Conservation (phyloP, 1,140 invertebrate genomes). For the Asbolus verrucosus region DNA sequence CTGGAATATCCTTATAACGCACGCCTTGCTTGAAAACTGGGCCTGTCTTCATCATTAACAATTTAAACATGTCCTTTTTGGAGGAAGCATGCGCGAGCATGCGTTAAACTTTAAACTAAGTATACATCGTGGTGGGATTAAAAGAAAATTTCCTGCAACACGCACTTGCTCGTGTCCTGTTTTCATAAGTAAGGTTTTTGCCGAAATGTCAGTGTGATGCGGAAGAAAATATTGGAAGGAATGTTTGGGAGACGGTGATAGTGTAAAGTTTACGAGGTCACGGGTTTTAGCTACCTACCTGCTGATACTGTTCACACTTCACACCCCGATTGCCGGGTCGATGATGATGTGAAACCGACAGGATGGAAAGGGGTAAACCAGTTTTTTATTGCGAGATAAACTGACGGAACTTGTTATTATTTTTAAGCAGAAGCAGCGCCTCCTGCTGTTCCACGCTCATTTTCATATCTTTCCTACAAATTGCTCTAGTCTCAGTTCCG, state of each 20-base stretch:
- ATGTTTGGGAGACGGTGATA: constrained; percentile 5
- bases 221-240: constrained; percentile 32
- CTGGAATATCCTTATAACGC: constrained; percentile 26
- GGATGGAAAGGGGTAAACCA: constrained; percentile 26
- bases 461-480: constrained; percentile 32
- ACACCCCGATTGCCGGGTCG: constrained; percentile 31
- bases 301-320: constrained; percentile 26
- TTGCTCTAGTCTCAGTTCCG: constrained; percentile 18
- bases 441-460: constrained; percentile 5
- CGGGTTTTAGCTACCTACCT: constrained; percentile 21
- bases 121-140: constrained; percentile 27
- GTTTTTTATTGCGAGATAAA: constrained; percentile 20
- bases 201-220: constrained; percentile 25
- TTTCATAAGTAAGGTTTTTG: constrained; percentile 32
- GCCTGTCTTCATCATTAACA: constrained; percentile 32
- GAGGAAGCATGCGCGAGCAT: constrained; percentile 21
- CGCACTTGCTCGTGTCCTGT: constrained; percentile 30
- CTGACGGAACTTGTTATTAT: constrained; percentile 16
- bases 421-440: constrained; percentile 19
- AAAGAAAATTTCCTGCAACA: constrained; percentile 37
- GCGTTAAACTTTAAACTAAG: constrained; percentile 31
- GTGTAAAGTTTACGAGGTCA: constrained; percentile 32
- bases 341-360: constrained; percentile 29
- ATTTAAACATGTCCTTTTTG: constrained; percentile 36
- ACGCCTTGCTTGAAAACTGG: constrained; percentile 24